Evolutionary conservation across 2,113 vertebrate genomes (phyloP), one percentile per base, ranked within the genome.

Genomic region (Forbesichthys agassizii): DNA sequence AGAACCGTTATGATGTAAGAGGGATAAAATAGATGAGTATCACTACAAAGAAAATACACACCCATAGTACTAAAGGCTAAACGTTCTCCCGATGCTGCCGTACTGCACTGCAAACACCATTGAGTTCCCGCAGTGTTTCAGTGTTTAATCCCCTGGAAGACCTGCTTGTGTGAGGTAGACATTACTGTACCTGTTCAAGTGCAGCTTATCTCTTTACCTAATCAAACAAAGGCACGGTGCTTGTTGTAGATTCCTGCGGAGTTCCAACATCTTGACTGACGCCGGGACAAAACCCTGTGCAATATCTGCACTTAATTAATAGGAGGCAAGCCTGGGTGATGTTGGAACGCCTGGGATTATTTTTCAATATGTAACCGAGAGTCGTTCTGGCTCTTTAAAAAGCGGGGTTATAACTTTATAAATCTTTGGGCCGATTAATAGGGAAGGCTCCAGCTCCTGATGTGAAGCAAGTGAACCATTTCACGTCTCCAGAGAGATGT

Each of bases 281-380:
- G 87, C 82, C 80, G 84, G 84, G 87, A 92, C 91, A 87, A 86
- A 77, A 84, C 86, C 78, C 84, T 47, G 48, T 53, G 69, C 88
- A 89, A 91, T 88, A 91, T 84, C 81, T 86, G 71, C 72, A 89
- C 82, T 89, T 92, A 91, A 93, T 93, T 91, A 92, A 92, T 86
- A 88, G 87, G 87, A 91, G 88, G 87, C 82, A 90, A 80, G 84
- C 87, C 82, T 86, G 83, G 86, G 87, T 91, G 86, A 91, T 73
- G 86, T 83, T 84, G 81, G 76, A 77, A 87, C 81, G 84, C 74
- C 74, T 69, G 59, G 88, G 87, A 90, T 91, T 91, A 87, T 90
- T 92, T 89, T 84, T 90, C 82, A 90, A 89, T 88, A 90, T 91
- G 86, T 80, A 89, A 88, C 80, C 66, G 42, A 80, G 72, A 84